Evolutionary conservation across 2,113 vertebrate genomes (phyloP).

Genomic region (Suricata suricatta): DNA sequence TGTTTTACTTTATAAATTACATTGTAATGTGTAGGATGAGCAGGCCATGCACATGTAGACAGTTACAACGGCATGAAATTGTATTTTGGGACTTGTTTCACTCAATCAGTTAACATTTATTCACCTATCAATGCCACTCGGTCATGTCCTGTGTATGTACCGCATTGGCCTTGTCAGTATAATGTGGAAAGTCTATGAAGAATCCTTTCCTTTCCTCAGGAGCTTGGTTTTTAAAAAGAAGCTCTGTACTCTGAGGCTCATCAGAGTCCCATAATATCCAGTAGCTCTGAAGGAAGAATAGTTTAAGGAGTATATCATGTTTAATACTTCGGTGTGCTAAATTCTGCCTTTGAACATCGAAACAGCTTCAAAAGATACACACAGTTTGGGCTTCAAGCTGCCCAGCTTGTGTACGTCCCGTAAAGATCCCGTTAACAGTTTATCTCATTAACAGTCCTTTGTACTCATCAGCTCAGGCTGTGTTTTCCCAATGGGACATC

Average conservation of each 20-base stretch:
- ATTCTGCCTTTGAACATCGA: conserved; percentile 46
- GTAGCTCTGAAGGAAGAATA: not conserved
- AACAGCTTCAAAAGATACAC: conserved; percentile 29
- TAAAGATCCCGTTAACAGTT: conserved; percentile 46
- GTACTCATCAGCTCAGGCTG: conserved; percentile 39
- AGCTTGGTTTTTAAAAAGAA: conserved; percentile 14
- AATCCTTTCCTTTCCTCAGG: not conserved
- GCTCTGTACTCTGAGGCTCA: not conserved
- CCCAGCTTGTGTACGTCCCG: not conserved
- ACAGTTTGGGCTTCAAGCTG: conserved; percentile 23
- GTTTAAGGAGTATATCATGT: not conserved
- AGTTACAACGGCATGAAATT: not conserved
- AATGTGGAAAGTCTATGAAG: not conserved
- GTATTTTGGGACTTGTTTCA: conserved; percentile 22
- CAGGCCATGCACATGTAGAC: not conserved
- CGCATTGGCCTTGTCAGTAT: not conserved
- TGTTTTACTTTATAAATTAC: conserved; percentile 26
- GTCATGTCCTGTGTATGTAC: not conserved
- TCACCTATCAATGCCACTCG: not conserved
- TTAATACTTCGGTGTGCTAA: conserved; percentile 13
- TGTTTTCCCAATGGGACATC: conserved; percentile 52
- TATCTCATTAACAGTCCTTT: conserved; percentile 55
- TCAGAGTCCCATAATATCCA: not conserved
- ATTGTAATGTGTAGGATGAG: not conserved
- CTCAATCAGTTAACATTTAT: conserved; percentile 38